Base-by-base conservation (phyloP, 30 jellyfish, hydroid and myxozoan genomes). In the Chironex yamaguchii region DNA sequence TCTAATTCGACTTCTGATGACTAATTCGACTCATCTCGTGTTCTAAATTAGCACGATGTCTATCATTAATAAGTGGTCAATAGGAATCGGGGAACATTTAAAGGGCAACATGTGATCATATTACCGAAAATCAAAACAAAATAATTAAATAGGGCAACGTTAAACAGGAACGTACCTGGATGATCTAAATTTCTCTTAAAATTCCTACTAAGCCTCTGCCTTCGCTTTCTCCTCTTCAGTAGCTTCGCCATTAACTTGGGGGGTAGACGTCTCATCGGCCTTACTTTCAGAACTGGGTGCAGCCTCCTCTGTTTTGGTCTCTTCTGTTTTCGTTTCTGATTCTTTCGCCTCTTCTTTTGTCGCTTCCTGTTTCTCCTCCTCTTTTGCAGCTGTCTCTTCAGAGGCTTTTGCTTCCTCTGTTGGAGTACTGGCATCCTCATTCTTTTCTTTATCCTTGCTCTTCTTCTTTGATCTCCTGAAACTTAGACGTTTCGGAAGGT, bases 221-320 rank as follows among this genome's bases (percentile, higher is more conserved):
- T 85, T 84, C 17, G 88, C 90, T 63, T 86, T 86, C 76, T 48
- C 90, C 24, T 69, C 62, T 30, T 86, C 96, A 2, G 90, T 48
- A 27, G 96, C 96, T 29, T 86, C 96, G 27, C 96, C 96, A 52
- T 86, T 86, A 20, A 74, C 96, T 34, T 74, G 79, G 21, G 86
- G 58, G 9, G 58, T 42, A 9, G 58, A 67, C 28, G 87, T 49
- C 34, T 76, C 96, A 31, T 87, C 96, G 4, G 82, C 62, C 35
- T 71, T 71, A 12, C 25, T 81, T 49, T 78, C 96, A 6, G 20
- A 14, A 29, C 22, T 82, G 9, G 29, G 77, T 3, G 26, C 49
- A 3, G 81, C 83, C 35, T 71, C 85, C 36, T 71, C 85, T 12
- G 20, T 9, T 49, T 82, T 31, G 28, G 74, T 63, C 27, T 69